Base-by-base conservation (phyloP, 2,797 vertebrate genomes). In the Oreochromis grahami region DNA sequence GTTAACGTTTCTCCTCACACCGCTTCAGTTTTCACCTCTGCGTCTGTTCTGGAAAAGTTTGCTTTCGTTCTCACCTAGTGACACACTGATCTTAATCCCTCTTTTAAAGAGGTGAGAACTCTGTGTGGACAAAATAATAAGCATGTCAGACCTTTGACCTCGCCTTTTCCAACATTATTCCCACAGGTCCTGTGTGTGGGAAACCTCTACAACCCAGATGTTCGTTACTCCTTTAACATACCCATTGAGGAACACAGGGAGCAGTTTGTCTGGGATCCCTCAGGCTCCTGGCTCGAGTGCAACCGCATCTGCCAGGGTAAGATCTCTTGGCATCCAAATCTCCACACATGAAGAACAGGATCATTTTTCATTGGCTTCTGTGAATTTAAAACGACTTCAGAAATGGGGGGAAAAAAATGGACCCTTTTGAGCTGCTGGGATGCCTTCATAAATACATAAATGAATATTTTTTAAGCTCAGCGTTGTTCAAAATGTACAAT, bases 151-250 rank as follows among this genome's bases (percentile, higher is more conserved):
- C 60, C 79, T 84, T 76, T 78, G 80, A 84, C 80, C 81, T 79
- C 55, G 78, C 24, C 29, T 78, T 74, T 84, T 50, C 26, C 70
- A 36, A 53, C 12, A 10, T 82, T 86, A 43, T 83, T 84, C 55
- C 19, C 76, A n/a, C 94, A 99, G 98, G 98, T 99, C 87, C 93
- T 99, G 82, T 99, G 98, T 94, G 98, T 99, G 92, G 98, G 98
- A 87, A 98, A 98, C 95, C 96, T 99, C 63, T 97, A 99, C 94
- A 99, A 97, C 93, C 98, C 98, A 78, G 98, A 99, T 86, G 97
- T 99, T 65, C 98, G 89, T 74, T 99, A 99, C 85, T 98, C 98
- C 74, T 99, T 98, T 94, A 99, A 95, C 93, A 94, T 99, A 88
- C 98, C 98, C 29, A 93, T 98, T 84, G 97, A 98, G 94, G 97